Conservation (phyloP, 2,113 vertebrate genomes). For the Pollimyrus isidori region DNA sequence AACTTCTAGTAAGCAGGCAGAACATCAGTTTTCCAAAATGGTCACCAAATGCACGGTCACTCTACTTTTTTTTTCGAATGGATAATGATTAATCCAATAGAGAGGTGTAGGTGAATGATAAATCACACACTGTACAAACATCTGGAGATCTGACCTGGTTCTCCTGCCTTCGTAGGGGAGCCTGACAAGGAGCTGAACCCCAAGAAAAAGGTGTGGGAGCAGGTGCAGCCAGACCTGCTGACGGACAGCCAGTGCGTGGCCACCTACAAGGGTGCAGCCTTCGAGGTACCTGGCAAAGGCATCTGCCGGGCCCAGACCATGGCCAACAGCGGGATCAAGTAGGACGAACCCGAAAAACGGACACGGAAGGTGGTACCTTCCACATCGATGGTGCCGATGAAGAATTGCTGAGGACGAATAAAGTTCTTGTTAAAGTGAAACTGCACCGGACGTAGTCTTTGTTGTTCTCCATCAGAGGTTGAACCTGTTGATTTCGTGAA, state of each 20-base stretch:
- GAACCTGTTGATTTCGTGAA: not conserved
- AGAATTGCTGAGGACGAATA: not conserved
- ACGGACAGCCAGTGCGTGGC: slow-evolving; percentile 79
- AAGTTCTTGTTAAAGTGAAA: not conserved
- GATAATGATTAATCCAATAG: not conserved
- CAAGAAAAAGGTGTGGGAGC: slow-evolving; percentile 98
- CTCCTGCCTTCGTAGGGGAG: slow-evolving; percentile 63
- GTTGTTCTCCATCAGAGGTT: not conserved
- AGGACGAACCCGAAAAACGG: slow-evolving; percentile 26
- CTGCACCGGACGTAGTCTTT: not conserved
- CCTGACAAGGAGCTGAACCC: slow-evolving; percentile 95
- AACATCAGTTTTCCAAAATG: not conserved
- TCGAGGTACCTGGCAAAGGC: slow-evolving; percentile 85
- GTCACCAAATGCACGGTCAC: not conserved
- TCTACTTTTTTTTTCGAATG: not conserved
- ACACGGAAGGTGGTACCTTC: slow-evolving; percentile 6
- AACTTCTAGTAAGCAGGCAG: not conserved
- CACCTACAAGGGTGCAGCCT: slow-evolving; percentile 82
- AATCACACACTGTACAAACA: not conserved
- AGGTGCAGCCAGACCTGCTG: slow-evolving; percentile 83
- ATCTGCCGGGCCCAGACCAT: slow-evolving; percentile 85
- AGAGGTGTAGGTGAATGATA: not conserved
- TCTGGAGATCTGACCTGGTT: not conserved
- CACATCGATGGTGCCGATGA: not conserved
- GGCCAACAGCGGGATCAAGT: slow-evolving; percentile 89